Base-by-base conservation (phyloP, 2,888 invertebrate species). In the Ariolimax columbianus region DNA sequence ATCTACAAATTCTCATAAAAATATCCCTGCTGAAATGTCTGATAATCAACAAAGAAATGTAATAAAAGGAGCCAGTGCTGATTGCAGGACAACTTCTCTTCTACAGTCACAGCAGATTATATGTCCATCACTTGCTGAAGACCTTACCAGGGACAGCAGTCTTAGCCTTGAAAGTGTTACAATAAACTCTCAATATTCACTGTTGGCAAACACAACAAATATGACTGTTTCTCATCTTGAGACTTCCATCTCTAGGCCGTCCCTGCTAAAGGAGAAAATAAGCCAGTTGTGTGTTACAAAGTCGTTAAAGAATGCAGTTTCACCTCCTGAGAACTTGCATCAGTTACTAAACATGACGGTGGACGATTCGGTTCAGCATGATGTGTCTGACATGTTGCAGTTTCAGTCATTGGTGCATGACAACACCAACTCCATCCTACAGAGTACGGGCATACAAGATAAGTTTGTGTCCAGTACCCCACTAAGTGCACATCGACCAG, bases 381-480 rank as follows among this genome's bases (percentile, higher is more conserved):
- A 68, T 33, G 30, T 30, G 9, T 68, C 68, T 7, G 30, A 66
- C 14, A 30, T 47, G 36, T 33, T 55, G 23, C 70, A 68, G 70
- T 82, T 82, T 47, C 73, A 73, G 26, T 36, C 82, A 26, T 72
- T 82, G 72, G 36, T 82, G 51, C 72, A 43, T 11, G 82, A 73
- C 26, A 36, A 51, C 38, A 38, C 72, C 36, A 30, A n/a, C 17
- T 73, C 82, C 19, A 2, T 82, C 0, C 59, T 82, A 19, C 72
- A 82, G 0, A 47, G 43, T 17, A 73, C 82, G n/a, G 55, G 26
- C 9, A 11, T 59, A 1, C 55, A 38, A 1, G 30, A 72, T 73
- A 75, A 47, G 30, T 82, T 75, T 82, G 77, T 40, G 3, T 82
- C 33, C 82, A 82, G 77, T 26, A 82, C 82, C 19, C 75, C 82